Conservation (phyloP, 2,113 vertebrate species). For the Aleadryas rufinucha region DNA sequence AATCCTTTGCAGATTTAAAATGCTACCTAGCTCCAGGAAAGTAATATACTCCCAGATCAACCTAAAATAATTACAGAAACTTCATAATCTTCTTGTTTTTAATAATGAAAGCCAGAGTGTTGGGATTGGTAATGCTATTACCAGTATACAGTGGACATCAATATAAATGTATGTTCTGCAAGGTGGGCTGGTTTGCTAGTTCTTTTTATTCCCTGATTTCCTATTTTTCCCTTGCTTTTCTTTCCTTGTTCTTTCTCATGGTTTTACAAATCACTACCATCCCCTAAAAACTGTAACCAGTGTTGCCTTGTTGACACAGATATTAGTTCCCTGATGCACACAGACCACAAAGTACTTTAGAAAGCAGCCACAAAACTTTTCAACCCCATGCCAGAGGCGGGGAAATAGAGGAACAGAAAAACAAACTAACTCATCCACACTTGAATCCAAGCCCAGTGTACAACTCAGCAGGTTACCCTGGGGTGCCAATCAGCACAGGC, state of each 20-base stretch:
- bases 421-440: background rate
- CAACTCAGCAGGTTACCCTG: background rate
- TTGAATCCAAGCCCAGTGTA: background rate
- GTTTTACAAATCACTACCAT: background rate
- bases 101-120: background rate
- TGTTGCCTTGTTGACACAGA: background rate
- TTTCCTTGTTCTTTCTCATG: background rate
- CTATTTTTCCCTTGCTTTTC: background rate
- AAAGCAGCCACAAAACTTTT: background rate
- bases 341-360: background rate
- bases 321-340: background rate
- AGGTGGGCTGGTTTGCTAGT: background rate
- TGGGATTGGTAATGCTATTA: background rate
- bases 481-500: background rate
- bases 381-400: background rate
- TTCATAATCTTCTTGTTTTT: background rate
- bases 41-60: background rate
- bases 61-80: background rate
- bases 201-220: background rate
- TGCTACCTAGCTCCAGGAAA: background rate
- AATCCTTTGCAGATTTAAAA: constrained; percentile 21
- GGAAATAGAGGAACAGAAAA: background rate
- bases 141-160: background rate
- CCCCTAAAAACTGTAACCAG: background rate
- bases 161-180: background rate